Percentiles rank a stretch among this genome's conserved stretches.
phyloP scores from a whole-genome alignment of 2,888 invertebrate species.

The Omphaloscelis lunosa region DNA sequence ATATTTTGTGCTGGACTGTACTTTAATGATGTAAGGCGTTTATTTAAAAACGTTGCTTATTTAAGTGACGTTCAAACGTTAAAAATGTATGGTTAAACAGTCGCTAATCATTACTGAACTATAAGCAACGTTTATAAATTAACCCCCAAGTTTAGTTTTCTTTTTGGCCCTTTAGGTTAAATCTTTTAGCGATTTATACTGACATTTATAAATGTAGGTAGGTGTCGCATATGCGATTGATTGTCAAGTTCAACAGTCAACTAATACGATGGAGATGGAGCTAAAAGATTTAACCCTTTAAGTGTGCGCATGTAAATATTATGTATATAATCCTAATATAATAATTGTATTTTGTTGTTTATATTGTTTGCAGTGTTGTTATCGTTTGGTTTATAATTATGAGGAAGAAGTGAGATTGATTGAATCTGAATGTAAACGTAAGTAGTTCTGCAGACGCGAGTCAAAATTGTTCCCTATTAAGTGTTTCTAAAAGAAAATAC shows the following conservation, averaged over 20 bases:
- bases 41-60: too few relatives aligned
- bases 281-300: slow-evolving; percentile 33
- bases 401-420: slow-evolving; percentile 60
- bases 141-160: slow-evolving; percentile 35
- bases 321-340: slow-evolving; percentile 46
- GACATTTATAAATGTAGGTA: too few relatives aligned
- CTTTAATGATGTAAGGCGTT: slow-evolving; percentile 1
- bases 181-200: slow-evolving; percentile 29
- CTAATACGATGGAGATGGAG: not conserved
- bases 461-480: slow-evolving; percentile 30
- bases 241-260: too few relatives aligned
- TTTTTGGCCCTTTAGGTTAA: slow-evolving; percentile 12
- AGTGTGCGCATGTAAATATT: slow-evolving; percentile 56
- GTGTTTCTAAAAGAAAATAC: slow-evolving; percentile 27
- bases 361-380: slow-evolving; percentile 59
- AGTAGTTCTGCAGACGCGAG: slow-evolving; percentile 23
- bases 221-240: not conserved
- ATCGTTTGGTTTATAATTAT: slow-evolving; percentile 44
- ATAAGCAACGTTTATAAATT: too few relatives aligned
- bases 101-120: too few relatives aligned
- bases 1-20: slow-evolving; percentile 53
- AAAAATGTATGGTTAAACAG: too few relatives aligned
- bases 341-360: slow-evolving; percentile 41
- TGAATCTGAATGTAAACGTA: slow-evolving; percentile 60
- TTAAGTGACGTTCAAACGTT: too few relatives aligned